These are phyloP conservation scores for Ennomos fuscantarius DNA, from an alignment of 2,888 invertebrate genomes.

Conservation along the genomic window DNA sequence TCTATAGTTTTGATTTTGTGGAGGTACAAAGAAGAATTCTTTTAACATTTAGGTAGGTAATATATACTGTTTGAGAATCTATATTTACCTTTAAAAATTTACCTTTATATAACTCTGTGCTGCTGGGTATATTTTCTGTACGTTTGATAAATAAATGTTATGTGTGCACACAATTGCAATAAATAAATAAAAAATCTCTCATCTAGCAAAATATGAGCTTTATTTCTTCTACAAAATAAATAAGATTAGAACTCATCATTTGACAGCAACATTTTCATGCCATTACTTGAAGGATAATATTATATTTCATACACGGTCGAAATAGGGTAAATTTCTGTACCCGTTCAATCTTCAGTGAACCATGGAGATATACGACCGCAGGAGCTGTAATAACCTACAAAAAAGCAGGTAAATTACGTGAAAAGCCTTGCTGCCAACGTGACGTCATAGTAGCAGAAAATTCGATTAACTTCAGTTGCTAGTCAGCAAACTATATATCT, in stretches of 20 bases:
- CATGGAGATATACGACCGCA: conserved; percentile 71
- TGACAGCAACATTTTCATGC: not conserved
- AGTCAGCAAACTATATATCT: conserved; percentile 68
- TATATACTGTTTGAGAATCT: too few relatives aligned
- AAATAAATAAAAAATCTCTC: too few relatives aligned
- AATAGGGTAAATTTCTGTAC: conserved; percentile 56
- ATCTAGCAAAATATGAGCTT: too few relatives aligned
- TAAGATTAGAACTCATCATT: too few relatives aligned
- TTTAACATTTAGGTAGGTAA: too few relatives aligned
- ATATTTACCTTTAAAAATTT: too few relatives aligned
- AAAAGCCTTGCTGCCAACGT: conserved; percentile 60
- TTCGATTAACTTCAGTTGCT: conserved; percentile 69
- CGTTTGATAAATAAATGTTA: too few relatives aligned
- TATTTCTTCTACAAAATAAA: too few relatives aligned
- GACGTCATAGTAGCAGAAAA: conserved; percentile 71
- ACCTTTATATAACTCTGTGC: too few relatives aligned
- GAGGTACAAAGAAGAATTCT: too few relatives aligned
- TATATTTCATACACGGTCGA: conserved; percentile 34
- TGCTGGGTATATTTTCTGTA: too few relatives aligned
- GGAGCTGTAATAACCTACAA: conserved; percentile 63
- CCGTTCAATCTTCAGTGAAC: conserved; percentile 69
- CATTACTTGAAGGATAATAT: conserved; percentile 28
- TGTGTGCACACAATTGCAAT: too few relatives aligned
- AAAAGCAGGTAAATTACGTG: conserved; percentile 62
- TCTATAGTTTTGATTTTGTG: not conserved